Percentiles rank a stretch among this genome's conserved stretches.
These are phyloP conservation scores for Mus minutoides DNA, from an alignment of 2,797 vertebrate genomes.

Conservation along the genomic window DNA sequence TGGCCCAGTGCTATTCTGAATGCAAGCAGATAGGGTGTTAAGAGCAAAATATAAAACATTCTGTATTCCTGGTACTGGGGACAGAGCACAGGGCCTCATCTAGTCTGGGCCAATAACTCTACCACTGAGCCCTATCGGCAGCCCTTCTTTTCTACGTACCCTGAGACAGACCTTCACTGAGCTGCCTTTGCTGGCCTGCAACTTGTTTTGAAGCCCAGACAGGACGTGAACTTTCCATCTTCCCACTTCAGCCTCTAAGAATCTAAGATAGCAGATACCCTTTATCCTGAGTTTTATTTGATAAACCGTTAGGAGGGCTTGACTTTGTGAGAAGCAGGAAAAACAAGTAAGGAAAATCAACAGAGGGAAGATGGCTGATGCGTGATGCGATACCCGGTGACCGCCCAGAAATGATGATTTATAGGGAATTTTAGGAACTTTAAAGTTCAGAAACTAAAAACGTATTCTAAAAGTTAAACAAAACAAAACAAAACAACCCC, in stretches of 20 bases:
- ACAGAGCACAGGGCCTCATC: not conserved
- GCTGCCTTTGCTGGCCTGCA: not conserved
- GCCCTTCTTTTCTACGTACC: not conserved
- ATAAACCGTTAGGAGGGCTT: not conserved
- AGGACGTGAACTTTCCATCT: not conserved
- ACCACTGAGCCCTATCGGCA: not conserved
- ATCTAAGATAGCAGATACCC: not conserved
- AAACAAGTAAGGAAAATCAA: conserved; percentile 37
- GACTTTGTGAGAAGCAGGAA: not conserved
- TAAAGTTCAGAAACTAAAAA: conserved; percentile 36
- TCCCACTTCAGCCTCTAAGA: not conserved
- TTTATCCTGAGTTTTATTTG: not conserved
- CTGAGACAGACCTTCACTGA: not conserved
- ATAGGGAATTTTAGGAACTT: not conserved
- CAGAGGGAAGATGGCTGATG: not conserved
- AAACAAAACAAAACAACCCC: too few species aligned
- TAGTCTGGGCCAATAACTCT: not conserved
- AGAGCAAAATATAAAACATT: not conserved
- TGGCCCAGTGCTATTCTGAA: not conserved
- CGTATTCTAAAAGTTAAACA: not conserved
- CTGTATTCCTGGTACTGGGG: not conserved
- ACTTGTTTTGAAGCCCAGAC: not conserved
- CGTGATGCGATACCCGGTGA: too few species aligned
- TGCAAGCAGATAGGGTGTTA: not conserved
- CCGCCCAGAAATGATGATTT: not conserved